Evolutionary conservation across 2,113 vertebrate species (phyloP).

Genomic region (Syngnathoides biaculeatus): DNA sequence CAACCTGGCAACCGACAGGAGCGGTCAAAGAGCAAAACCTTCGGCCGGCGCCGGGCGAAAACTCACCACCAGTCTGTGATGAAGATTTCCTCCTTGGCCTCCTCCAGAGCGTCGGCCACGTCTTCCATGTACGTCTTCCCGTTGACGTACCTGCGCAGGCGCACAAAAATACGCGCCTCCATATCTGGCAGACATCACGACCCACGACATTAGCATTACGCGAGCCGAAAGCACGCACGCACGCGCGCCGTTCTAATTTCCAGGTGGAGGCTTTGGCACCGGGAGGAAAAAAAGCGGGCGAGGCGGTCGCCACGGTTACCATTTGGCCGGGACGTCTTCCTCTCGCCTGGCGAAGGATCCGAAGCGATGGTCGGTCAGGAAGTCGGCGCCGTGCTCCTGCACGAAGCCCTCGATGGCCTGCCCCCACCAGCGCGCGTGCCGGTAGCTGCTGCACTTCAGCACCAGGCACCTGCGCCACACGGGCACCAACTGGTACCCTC

Average conservation of each 20-base stretch:
- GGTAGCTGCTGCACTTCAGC: conserved; percentile 91
- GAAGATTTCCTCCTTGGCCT: conserved; percentile 92
- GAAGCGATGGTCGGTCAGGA: conserved; percentile 87
- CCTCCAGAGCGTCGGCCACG: conserved; percentile 88
- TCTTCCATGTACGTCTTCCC: conserved; percentile 92
- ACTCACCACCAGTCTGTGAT: conserved; percentile 98
- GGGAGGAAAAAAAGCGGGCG: too few relatives aligned
- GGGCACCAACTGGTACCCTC: background rate
- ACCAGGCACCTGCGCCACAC: conserved; percentile 79
- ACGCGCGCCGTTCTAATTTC: conserved; percentile 5
- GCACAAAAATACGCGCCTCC: conserved; percentile 11
- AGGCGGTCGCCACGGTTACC: conserved; percentile 67
- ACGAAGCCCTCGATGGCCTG: conserved; percentile 88
- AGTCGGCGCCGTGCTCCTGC: conserved; percentile 79
- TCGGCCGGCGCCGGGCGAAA: conserved; percentile 18
- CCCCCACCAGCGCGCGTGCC: conserved; percentile 95
- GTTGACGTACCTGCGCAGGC: conserved; percentile 86
- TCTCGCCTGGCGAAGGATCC: conserved; percentile 85
- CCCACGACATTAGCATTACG: too few relatives aligned
- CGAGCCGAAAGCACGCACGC: too few relatives aligned
- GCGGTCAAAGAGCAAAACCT: conserved; percentile 49
- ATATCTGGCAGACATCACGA: too few relatives aligned
- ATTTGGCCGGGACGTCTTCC: conserved; percentile 82
- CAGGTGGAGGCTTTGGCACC: too few relatives aligned
- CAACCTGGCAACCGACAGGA: conserved; percentile 65